phyloP scores from a whole-genome alignment of 1,140 invertebrate genomes.

The Caenorhabditis elegans region WBcel235 BX284602.5:3255001-3255500 shows the following conservation, averaged over 20 bases:
- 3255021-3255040: slow-evolving; percentile 12
- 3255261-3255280: slow-evolving; percentile 35
- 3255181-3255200: not conserved
- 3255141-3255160: slow-evolving; percentile 23
- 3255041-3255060: slow-evolving; percentile 26
- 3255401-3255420: not conserved
- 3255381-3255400: no score
- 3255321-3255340: slow-evolving; percentile 21
- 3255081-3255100: not conserved
- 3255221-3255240: not conserved
- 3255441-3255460: not conserved
- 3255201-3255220: not conserved
- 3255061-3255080: not conserved
- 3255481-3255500: not conserved
- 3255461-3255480: not conserved
- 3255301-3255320: slow-evolving; percentile 39
- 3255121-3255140: not conserved
- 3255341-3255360: slow-evolving; percentile 43
- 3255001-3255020: not conserved
- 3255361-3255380: slow-evolving; percentile 43
- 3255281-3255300: slow-evolving; percentile 28
- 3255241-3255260: slow-evolving; percentile 27
- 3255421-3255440: not conserved
- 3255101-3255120: slow-evolving; percentile 33
- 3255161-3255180: slow-evolving; percentile 5